A percentile compares a stretch with the other conserved stretches of the same genome.
These are phyloP conservation scores for Phalera bucephala DNA, from an alignment of 2,888 invertebrate genomes.

Conservation along the genomic window DNA sequence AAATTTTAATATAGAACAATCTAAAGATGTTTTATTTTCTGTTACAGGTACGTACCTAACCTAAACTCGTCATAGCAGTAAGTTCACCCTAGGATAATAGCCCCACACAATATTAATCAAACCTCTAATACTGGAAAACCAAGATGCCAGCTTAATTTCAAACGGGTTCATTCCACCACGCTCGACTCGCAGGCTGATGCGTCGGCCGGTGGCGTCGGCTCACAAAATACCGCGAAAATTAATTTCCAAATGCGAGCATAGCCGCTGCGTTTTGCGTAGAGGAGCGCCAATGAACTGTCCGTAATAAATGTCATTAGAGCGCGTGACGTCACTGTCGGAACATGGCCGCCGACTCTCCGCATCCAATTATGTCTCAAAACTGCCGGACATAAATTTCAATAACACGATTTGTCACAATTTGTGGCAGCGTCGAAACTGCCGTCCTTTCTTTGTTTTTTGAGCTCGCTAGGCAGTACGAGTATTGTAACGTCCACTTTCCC, in stretches of 20 bases:
- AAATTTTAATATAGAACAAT: no score
- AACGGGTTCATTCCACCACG: slow-evolving; percentile 12
- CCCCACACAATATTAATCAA: slow-evolving; percentile 20
- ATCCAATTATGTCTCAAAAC: slow-evolving; percentile 76
- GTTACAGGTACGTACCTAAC: slow-evolving; percentile 38
- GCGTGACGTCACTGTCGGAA: slow-evolving; percentile 67
- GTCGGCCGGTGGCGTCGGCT: slow-evolving; percentile 17
- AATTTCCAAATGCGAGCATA: slow-evolving; percentile 59
- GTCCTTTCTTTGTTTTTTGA: slow-evolving; percentile 55
- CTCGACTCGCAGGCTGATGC: slow-evolving; percentile 18
- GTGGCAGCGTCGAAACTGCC: slow-evolving; percentile 50
- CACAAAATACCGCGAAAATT: slow-evolving; percentile 55
- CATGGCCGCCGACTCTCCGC: slow-evolving; percentile 61
- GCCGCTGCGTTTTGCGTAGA: slow-evolving; percentile 53
- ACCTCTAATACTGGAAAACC: slow-evolving; percentile 9
- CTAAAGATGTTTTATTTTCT: slow-evolving; percentile 15
- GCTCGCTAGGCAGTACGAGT: slow-evolving; percentile 41
- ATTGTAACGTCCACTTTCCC: slow-evolving; percentile 33
- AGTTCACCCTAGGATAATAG: not conserved
- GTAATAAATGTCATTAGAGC: slow-evolving; percentile 75
- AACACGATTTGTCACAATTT: slow-evolving; percentile 76
- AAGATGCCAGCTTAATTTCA: slow-evolving; percentile 18
- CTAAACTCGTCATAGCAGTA: slow-evolving; percentile 10
- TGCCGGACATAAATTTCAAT: slow-evolving; percentile 76
- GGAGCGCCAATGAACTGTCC: slow-evolving; percentile 67